Base-by-base conservation (phyloP, 1,140 invertebrate species). In the Steinernema feltiae region DNA sequence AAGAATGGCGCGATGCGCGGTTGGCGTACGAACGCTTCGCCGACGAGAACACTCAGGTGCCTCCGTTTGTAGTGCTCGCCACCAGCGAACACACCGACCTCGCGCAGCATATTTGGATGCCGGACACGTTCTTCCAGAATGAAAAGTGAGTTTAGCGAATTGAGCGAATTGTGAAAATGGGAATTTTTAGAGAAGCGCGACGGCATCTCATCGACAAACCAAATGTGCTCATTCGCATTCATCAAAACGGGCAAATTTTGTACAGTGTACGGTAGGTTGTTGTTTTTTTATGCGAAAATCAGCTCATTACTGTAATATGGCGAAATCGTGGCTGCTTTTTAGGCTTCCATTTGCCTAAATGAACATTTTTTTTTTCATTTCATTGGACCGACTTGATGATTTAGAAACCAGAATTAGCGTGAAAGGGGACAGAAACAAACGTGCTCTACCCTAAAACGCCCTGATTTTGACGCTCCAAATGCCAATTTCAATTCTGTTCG, bases 61-160 rank as follows among this genome's bases (percentile, higher is more conserved):
- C 84, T 35, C 75, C 79, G 1, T 85, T 85, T 72, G 85, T 85
- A 48, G 85, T 85, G 7, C 73, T 86, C 17, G 84, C 84, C 12
- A 85, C 84, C 12, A 81, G 89, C 95, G 76, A 96, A 93, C 69
- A 89, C 95, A 84, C 96, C 93, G 32, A 94, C 95, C 87, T 92
- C 92, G 29, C 92, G 91, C 88, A 91, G 92, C 84, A 94, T 95
- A 72, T 89, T 71, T 96, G 94, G 94, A 96, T 95, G 93, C 94
- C 94, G 18, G 95, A 97, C 89, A 90, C 97, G 77, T 97, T 97
- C 90, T 97, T 97, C 88, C 93, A 93, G 32, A 97, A 97, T 84
- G 95, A 97, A 89, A 96, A 97, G 87, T 94, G 94, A 85, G 94
- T 94, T n/a, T n/a, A n/a, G n/a, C n/a, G n/a, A n/a, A n/a, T n/a